Evolutionary conservation across 2,888 invertebrate species (phyloP).

Genomic region (Agelastica alni): DNA sequence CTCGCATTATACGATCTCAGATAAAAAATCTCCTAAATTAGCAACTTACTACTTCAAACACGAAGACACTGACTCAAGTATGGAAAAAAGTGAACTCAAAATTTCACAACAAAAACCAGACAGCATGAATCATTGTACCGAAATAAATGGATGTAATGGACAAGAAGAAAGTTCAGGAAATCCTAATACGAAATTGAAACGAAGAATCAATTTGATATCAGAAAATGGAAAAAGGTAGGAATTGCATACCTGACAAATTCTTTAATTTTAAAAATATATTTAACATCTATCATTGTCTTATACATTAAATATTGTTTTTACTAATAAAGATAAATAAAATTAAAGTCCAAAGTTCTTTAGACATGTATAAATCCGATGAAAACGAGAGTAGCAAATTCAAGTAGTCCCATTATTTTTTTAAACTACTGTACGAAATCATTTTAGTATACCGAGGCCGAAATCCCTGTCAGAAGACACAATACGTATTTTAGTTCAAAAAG

Average conservation of each 20-base stretch:
- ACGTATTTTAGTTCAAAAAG: constrained; percentile 74
- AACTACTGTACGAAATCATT: too few relatives aligned
- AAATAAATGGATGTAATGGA: constrained; percentile 62
- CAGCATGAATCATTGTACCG: constrained; percentile 50
- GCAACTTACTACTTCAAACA: constrained; percentile 87
- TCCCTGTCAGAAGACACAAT: constrained; percentile 49
- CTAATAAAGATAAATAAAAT: too few relatives aligned
- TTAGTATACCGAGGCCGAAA: constrained; percentile 46
- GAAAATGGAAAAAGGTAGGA: constrained; percentile 12
- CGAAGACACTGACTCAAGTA: constrained; percentile 84
- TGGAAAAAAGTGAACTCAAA: constrained; percentile 58
- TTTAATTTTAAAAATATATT: too few relatives aligned
- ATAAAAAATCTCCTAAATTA: constrained; percentile 79
- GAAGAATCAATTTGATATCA: constrained; percentile 16
- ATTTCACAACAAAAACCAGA: constrained; percentile 31
- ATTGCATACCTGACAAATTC: too few relatives aligned
- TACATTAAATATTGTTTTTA: background rate
- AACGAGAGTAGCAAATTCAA: too few relatives aligned
- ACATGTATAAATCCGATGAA: too few relatives aligned
- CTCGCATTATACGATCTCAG: constrained; percentile 61
- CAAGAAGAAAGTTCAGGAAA: background rate
- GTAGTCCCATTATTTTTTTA: too few relatives aligned
- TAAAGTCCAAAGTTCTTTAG: too few relatives aligned
- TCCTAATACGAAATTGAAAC: constrained; percentile 19
- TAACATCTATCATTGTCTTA: too few relatives aligned